These are phyloP conservation scores for Pandemis corylana DNA, from an alignment of 2,888 invertebrate genomes.

Conservation along the genomic window DNA sequence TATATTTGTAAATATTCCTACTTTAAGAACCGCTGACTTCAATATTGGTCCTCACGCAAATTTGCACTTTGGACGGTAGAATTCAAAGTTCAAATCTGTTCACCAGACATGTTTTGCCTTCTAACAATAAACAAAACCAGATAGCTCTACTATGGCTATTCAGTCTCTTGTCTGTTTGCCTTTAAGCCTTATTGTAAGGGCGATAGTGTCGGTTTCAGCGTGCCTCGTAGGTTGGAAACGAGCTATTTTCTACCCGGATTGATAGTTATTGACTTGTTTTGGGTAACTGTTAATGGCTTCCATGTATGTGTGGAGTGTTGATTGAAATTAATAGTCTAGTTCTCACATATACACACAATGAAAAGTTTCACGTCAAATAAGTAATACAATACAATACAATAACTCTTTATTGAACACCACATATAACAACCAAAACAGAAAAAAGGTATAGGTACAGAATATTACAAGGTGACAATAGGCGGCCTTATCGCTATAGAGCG, in stretches of 20 bases:
- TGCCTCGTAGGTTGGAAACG: neutral
- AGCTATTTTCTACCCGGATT: slow-evolving; percentile 29
- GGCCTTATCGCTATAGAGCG: too few relatives aligned
- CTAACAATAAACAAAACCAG: slow-evolving; percentile 30
- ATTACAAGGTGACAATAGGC: too few relatives aligned
- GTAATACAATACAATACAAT: too few relatives aligned
- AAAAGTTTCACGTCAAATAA: neutral
- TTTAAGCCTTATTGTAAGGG: neutral
- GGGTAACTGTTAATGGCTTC: slow-evolving; percentile 24
- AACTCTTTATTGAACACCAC: too few relatives aligned
- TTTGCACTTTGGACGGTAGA: neutral
- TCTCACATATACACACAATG: neutral
- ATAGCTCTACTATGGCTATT: slow-evolving; percentile 24
- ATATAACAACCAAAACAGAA: too few relatives aligned
- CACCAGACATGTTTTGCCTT: neutral
- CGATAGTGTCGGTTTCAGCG: neutral
- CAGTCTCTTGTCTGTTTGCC: slow-evolving; percentile 4
- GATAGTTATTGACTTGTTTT: slow-evolving; percentile 40
- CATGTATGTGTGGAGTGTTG: slow-evolving; percentile 28
- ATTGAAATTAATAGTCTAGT: slow-evolving; percentile 31
- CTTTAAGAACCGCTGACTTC: slow-evolving; percentile 2
- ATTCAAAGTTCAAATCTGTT: neutral
- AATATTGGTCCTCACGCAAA: neutral
- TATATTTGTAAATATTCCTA: too few relatives aligned
- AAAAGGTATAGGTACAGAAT: too few relatives aligned